A percentile compares a stretch with the other conserved stretches of the same genome.
Evolutionary conservation across 2,797 vertebrate genomes (phyloP).

Genomic region (Mormyrops boulengeri): DNA sequence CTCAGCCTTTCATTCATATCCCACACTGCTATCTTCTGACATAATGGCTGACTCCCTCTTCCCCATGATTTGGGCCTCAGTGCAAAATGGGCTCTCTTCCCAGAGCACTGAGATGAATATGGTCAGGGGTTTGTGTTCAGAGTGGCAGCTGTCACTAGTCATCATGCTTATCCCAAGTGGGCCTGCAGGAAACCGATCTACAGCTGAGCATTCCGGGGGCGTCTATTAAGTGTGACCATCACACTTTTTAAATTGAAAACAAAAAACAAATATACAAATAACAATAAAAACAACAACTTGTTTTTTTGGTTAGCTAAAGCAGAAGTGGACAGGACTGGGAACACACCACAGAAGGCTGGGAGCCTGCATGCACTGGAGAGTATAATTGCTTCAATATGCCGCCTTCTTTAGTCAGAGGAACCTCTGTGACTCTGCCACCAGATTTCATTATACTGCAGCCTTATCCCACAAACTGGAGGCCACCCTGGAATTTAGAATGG

Average conservation of each 20-base stretch:
- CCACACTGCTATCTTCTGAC: conserved; percentile 12
- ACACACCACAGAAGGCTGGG: background rate
- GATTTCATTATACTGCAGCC: conserved; percentile 1
- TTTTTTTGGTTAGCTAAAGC: background rate
- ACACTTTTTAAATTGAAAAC: background rate
- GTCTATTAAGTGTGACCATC: background rate
- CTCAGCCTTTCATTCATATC: background rate
- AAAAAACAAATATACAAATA: background rate
- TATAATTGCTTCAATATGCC: conserved; percentile 21
- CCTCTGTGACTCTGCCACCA: conserved; percentile 4
- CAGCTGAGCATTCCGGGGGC: background rate
- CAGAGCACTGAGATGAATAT: background rate
- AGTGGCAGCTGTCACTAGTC: conserved; percentile 23
- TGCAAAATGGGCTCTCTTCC: conserved; percentile 12
- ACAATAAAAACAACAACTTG: background rate
- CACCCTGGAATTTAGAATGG: conserved; percentile 21
- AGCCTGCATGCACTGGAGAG: background rate
- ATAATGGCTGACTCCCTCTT: background rate
- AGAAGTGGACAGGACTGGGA: background rate
- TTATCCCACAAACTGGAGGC: conserved; percentile 19
- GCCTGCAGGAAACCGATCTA: background rate
- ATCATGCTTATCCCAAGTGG: background rate
- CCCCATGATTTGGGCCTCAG: background rate
- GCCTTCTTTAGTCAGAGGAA: conserved; percentile 3
- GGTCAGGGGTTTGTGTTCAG: background rate